Percentiles rank a stretch among this genome's conserved stretches.
phyloP scores from a whole-genome alignment of 2,797 vertebrate genomes.

The Lemur catta region DNA sequence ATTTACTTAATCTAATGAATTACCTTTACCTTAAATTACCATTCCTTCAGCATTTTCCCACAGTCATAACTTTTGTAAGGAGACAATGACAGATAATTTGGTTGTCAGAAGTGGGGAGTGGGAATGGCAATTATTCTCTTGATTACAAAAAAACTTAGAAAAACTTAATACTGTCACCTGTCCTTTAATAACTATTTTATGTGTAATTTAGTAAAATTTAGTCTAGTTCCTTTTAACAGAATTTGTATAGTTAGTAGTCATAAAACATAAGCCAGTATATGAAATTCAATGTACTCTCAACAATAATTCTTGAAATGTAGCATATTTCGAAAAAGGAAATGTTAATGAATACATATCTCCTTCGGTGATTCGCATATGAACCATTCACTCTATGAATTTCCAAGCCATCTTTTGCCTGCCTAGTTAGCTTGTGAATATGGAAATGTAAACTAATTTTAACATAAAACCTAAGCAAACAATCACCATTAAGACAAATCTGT shows the following conservation, averaged over 20 bases:
- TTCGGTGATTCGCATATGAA: not conserved
- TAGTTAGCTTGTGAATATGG: not conserved
- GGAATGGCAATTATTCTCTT: not conserved
- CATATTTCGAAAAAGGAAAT: slow-evolving; percentile 29
- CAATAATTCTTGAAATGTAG: not conserved
- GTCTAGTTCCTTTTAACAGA: not conserved
- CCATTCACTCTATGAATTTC: not conserved
- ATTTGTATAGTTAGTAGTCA: not conserved
- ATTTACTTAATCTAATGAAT: not conserved
- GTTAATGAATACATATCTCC: not conserved
- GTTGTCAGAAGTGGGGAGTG: not conserved
- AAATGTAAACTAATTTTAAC: slow-evolving; percentile 15
- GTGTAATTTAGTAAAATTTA: not conserved
- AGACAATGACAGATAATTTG: not conserved
- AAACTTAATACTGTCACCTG: not conserved
- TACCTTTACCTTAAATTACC: not conserved
- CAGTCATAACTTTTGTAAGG: not conserved
- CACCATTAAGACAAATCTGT: not conserved
- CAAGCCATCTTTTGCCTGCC: not conserved
- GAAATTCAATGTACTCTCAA: not conserved
- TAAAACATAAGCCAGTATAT: not conserved
- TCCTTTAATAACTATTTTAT: not conserved
- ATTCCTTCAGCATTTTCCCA: not conserved
- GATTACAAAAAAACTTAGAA: not conserved
- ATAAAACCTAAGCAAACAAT: slow-evolving; percentile 27